phyloP scores from a whole-genome alignment of 1,140 invertebrate genomes.

The Ceratoteleas bidentatus region DNA sequence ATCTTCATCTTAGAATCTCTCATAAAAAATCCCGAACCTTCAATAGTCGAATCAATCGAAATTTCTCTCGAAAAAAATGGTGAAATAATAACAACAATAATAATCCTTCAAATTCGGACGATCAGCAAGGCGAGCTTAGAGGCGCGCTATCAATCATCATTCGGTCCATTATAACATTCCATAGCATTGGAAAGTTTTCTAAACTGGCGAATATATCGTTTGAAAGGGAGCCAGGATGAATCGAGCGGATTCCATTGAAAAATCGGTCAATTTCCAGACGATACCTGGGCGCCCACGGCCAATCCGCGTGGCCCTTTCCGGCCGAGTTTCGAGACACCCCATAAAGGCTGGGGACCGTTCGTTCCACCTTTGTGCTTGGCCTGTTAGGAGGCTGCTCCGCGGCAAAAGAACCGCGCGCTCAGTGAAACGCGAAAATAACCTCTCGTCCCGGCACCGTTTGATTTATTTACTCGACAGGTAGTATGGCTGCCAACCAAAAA shows the following conservation, averaged over 20 bases:
- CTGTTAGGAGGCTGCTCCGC: constrained; percentile 27
- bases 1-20: no score
- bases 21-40: no score
- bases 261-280: constrained; percentile 34
- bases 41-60: no score
- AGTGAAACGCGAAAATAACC: constrained; percentile 49
- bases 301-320: constrained; percentile 7
- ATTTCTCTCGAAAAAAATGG: no score
- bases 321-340: constrained; percentile 20
- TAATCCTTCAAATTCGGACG: not conserved
- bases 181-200: constrained; percentile 35
- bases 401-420: constrained; percentile 34
- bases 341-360: constrained; percentile 11
- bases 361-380: constrained; percentile 30
- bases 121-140: not conserved
- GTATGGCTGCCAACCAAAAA: constrained; percentile 9
- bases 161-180: constrained; percentile 29
- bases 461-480: constrained; percentile 36
- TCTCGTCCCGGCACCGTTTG: constrained; percentile 31
- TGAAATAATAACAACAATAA: no score
- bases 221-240: constrained; percentile 37
- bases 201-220: constrained; percentile 40
- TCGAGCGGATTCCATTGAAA: constrained; percentile 45
- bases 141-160: constrained; percentile 25
- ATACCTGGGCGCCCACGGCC: constrained; percentile 21